Percentiles rank a stretch among this genome's conserved stretches.
These are phyloP conservation scores for Propithecus deckenii DNA, from an alignment of 2,797 vertebrate genomes.

Conservation along the genomic window DNA sequence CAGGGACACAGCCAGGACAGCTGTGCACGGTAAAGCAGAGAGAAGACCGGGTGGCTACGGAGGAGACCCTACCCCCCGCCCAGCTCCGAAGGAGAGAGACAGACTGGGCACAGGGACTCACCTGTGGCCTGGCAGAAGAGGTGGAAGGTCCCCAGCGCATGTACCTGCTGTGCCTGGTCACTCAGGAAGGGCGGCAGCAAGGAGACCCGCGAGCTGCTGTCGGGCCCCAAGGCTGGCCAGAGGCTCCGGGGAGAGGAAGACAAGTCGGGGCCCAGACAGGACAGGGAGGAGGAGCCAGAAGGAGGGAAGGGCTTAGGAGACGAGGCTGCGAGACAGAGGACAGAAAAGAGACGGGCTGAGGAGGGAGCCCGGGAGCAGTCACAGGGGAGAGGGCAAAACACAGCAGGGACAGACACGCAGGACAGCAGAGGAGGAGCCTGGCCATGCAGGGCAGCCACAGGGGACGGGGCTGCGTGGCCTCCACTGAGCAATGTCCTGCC, in stretches of 20 bases:
- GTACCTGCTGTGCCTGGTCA: slow-evolving; percentile 94
- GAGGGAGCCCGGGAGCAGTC: slow-evolving; percentile 77
- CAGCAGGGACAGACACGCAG: neutral
- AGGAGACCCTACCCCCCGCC: neutral
- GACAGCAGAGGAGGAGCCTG: neutral
- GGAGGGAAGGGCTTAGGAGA: slow-evolving; percentile 88
- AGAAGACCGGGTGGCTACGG: neutral
- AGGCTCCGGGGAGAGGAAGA: slow-evolving; percentile 86
- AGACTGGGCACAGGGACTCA: slow-evolving; percentile 85
- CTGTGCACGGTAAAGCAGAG: neutral
- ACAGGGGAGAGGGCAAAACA: slow-evolving; percentile 63
- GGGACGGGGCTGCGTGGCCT: neutral
- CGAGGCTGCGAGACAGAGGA: slow-evolving; percentile 90
- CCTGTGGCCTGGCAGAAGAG: slow-evolving; percentile 98
- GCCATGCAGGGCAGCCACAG: neutral
- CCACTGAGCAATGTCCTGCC: neutral
- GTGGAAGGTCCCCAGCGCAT: slow-evolving; percentile 89
- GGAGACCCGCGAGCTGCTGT: slow-evolving; percentile 84
- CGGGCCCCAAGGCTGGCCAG: slow-evolving; percentile 85
- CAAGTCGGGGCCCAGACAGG: slow-evolving; percentile 86
- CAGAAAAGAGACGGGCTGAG: slow-evolving; percentile 88
- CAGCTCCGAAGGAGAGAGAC: neutral
- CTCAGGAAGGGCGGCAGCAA: slow-evolving; percentile 95
- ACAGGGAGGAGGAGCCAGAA: slow-evolving; percentile 90
- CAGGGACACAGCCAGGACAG: neutral